Percentiles rank a stretch among this genome's conserved stretches.
Conservation (phyloP, 2,888 invertebrate species). For the Cerceris rybyensis region DNA sequence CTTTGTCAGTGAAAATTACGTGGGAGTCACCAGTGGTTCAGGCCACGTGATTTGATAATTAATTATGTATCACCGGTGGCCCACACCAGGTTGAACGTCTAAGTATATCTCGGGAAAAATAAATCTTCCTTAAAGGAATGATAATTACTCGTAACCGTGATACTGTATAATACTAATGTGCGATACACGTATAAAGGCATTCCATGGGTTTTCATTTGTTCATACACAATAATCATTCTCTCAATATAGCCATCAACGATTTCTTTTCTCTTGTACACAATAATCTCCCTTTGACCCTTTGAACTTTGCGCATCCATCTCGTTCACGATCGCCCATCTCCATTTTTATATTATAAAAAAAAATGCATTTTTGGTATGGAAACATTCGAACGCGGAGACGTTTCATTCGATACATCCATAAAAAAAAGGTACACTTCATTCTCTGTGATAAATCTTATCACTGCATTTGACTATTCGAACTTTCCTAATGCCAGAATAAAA, state of each 20-base stretch:
- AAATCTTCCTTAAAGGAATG: neutral
- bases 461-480: neutral
- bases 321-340: neutral
- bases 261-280: constrained; percentile 15
- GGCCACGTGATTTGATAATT: no score
- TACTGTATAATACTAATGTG: constrained; percentile 26
- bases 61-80: no score
- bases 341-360: constrained; percentile 17
- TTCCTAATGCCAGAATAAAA: constrained; percentile 4
- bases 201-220: constrained; percentile 17
- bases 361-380: neutral
- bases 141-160: neutral
- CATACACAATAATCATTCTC: constrained; percentile 27
- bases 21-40: no score
- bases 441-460: constrained; percentile 1
- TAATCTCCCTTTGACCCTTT: constrained; percentile 18
- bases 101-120: no score
- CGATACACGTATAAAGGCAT: constrained; percentile 29
- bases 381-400: neutral
- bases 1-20: no score
- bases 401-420: constrained; percentile 9
- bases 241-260: constrained; percentile 10
- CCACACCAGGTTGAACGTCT: no score
- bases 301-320: constrained; percentile 23
- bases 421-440: constrained; percentile 21